These are phyloP conservation scores for Falcunculus frontatus DNA, from an alignment of 2,113 vertebrate genomes.

Conservation along the genomic window DNA sequence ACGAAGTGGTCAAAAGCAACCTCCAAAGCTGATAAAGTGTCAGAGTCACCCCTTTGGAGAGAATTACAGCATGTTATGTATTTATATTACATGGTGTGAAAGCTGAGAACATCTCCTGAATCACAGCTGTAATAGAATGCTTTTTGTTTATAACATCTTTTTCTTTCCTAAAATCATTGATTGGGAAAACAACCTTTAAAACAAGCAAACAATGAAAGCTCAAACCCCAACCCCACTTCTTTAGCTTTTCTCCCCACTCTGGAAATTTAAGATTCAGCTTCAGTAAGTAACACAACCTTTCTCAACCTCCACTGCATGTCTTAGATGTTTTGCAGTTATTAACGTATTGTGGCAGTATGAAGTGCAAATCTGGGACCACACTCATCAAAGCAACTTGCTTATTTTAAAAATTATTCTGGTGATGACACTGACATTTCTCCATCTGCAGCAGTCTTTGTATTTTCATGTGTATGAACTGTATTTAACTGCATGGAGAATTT, in stretches of 20 bases:
- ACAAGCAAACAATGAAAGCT: not conserved
- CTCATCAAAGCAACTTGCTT: not conserved
- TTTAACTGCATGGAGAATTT: not conserved
- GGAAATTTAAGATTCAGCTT: not conserved
- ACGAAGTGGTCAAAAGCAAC: not conserved
- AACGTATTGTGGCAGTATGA: not conserved
- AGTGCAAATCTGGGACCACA: not conserved
- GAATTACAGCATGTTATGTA: not conserved
- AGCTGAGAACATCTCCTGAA: not conserved
- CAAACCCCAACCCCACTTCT: fast-evolving
- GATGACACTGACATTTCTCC: not conserved
- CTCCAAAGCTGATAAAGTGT: not conserved
- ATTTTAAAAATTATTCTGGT: not conserved
- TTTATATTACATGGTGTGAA: not conserved
- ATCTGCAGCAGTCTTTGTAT: not conserved
- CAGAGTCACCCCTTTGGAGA: not conserved
- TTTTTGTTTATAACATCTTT: not conserved
- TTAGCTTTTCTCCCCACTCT: not conserved
- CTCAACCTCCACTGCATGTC: not conserved
- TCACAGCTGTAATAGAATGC: not conserved
- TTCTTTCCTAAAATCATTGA: not conserved
- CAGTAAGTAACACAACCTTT: not conserved
- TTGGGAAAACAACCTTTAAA: not conserved
- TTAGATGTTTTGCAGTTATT: not conserved
- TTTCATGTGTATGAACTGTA: not conserved